Percentiles rank a stretch among this genome's conserved stretches.
Conservation (phyloP, 2,888 invertebrate species). For the Eristalinus sepulchralis region DNA sequence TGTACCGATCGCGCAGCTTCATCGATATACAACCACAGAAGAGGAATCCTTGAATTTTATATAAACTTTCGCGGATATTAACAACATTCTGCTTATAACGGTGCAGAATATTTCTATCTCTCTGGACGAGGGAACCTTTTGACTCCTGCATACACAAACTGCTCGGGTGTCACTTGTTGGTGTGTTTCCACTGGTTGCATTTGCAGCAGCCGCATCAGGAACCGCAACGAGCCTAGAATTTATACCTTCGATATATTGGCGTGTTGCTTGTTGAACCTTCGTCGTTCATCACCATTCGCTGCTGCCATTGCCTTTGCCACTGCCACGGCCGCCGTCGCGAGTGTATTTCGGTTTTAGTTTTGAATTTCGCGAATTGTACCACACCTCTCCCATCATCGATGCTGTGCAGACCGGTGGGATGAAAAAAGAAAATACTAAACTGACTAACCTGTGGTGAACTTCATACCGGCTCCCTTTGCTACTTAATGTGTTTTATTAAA, state of each 20-base stretch:
- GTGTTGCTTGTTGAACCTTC: conserved; percentile 32
- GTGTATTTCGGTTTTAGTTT: conserved; percentile 59
- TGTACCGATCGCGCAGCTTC: conserved; percentile 6
- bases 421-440: not conserved
- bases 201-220: conserved; percentile 58
- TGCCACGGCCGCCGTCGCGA: conserved; percentile 52
- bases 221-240: conserved; percentile 62
- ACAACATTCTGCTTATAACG: conserved; percentile 63
- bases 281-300: conserved; percentile 10
- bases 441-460: conserved; percentile 10
- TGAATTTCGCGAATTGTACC: conserved; percentile 53
- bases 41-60: conserved; percentile 15
- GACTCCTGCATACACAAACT: conserved; percentile 62
- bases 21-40: not conserved
- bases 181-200: conserved; percentile 65
- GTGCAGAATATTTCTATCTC: conserved; percentile 57
- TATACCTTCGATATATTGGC: conserved; percentile 55
- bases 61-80: conserved; percentile 53
- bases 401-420: conserved; percentile 19
- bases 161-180: conserved; percentile 66
- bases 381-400: conserved; percentile 25
- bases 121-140: conserved; percentile 59
- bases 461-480: conserved; percentile 22
- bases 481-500: conserved; percentile 45
- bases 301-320: conserved; percentile 9